phyloP scores from a whole-genome alignment of 2,797 vertebrate genomes.

The Ptychobarbus kaznakovi region DNA sequence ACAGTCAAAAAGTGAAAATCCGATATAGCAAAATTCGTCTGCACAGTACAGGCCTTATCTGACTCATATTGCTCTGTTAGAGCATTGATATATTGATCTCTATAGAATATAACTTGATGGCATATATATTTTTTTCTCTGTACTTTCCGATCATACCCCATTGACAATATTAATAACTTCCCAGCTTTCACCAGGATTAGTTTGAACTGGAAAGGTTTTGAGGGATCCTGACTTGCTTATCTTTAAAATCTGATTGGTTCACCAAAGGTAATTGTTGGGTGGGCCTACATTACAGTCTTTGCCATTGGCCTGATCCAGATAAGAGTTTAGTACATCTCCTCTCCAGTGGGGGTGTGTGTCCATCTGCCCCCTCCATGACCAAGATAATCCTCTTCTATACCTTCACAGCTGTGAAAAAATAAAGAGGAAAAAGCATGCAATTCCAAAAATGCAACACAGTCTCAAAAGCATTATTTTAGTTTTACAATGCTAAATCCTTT shows the following conservation, averaged over 20 bases:
- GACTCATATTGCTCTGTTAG: neutral
- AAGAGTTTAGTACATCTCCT: slow-evolving; percentile 51
- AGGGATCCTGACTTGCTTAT: slow-evolving; percentile 44
- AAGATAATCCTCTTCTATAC: slow-evolving; percentile 82
- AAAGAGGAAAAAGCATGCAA: slow-evolving; percentile 7
- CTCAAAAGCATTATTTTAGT: neutral
- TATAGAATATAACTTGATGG: neutral
- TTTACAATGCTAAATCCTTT: neutral
- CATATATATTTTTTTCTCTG: slow-evolving; percentile 60
- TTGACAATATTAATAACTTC: slow-evolving; percentile 78
- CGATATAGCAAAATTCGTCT: neutral
- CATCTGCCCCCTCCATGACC: slow-evolving; percentile 79
- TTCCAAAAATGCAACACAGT: slow-evolving; percentile 9
- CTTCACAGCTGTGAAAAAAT: slow-evolving; percentile 76
- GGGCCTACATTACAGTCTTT: slow-evolving; percentile 67
- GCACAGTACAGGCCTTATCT: neutral
- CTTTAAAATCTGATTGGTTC: slow-evolving; percentile 70
- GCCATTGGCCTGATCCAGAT: slow-evolving; percentile 69
- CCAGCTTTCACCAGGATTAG: slow-evolving; percentile 76
- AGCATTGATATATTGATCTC: neutral
- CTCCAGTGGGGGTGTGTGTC: slow-evolving; percentile 66
- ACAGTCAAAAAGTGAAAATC: neutral
- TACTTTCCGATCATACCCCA: slow-evolving; percentile 70
- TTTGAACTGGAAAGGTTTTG: slow-evolving; percentile 73
- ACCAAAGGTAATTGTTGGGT: slow-evolving; percentile 69